Evolutionary conservation across 2,888 invertebrate genomes (phyloP).

Genomic region (Congeria kusceri): DNA sequence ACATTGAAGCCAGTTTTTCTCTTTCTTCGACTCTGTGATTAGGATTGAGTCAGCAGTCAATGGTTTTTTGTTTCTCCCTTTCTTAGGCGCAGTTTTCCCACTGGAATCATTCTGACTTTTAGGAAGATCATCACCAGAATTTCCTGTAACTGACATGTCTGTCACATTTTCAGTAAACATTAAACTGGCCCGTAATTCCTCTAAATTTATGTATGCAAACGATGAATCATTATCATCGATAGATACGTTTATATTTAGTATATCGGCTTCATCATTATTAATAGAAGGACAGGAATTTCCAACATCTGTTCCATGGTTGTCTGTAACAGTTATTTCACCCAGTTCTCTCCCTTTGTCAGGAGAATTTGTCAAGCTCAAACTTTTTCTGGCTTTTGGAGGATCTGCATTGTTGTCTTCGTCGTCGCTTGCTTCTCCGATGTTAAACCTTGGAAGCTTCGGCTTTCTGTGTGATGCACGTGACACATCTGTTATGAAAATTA

Average conservation of each 20-base stretch:
- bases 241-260: slow-evolving; percentile 34
- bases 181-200: slow-evolving; percentile 48
- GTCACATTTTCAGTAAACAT: slow-evolving; percentile 32
- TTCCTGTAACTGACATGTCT: neutral
- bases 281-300: neutral
- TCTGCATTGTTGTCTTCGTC: slow-evolving; percentile 46
- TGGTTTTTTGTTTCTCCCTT: slow-evolving; percentile 20
- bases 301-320: neutral
- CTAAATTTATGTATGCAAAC: slow-evolving; percentile 50
- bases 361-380: neutral
- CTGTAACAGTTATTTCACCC: neutral
- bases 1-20: slow-evolving; percentile 50
- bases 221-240: slow-evolving; percentile 43
- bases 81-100: neutral
- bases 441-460: slow-evolving; percentile 54
- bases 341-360: neutral
- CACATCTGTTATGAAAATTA: slow-evolving; percentile 31
- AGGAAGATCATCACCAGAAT: neutral
- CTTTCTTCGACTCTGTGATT: slow-evolving; percentile 36
- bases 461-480: slow-evolving; percentile 59
- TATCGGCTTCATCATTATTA: slow-evolving; percentile 24
- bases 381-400: neutral
- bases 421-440: slow-evolving; percentile 59
- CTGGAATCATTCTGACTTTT: neutral
- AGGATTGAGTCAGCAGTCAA: slow-evolving; percentile 28